A percentile compares a stretch with the other conserved stretches of the same genome.
Conservation (phyloP, 1,140 invertebrate genomes). For the Littorina saxatilis region DNA sequence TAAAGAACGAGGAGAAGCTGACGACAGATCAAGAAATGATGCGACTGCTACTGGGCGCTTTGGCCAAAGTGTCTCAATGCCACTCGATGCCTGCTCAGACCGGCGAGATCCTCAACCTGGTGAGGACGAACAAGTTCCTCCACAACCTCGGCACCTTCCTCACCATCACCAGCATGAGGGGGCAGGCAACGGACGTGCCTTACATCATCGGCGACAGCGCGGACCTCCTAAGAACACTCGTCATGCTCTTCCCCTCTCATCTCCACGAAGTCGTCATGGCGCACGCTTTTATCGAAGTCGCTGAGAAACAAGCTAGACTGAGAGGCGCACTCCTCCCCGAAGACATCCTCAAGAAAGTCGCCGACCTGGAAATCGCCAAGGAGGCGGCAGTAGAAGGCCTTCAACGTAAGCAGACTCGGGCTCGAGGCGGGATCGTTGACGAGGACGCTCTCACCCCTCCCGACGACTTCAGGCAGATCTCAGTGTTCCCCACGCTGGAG, state of each 20-base stretch:
- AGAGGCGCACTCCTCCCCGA: not conserved
- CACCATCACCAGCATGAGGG: not conserved
- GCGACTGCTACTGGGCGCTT: not conserved
- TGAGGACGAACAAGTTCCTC: constrained; percentile 3
- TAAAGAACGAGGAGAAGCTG: constrained; percentile 4
- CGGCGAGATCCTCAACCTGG: not conserved
- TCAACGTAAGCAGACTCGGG: not conserved
- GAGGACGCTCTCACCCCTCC: constrained; percentile 54
- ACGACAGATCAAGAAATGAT: not conserved
- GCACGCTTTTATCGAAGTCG: constrained; percentile 9
- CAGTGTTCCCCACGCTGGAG: constrained; percentile 62
- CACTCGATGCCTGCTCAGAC: constrained; percentile 24
- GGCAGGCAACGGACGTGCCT: not conserved
- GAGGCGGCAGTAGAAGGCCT: constrained; percentile 3
- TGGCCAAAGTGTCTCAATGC: constrained; percentile 18
- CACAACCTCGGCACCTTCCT: constrained; percentile 3
- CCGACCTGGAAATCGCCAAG: constrained; percentile 4
- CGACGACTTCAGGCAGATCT: constrained; percentile 68
- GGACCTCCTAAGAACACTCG: not conserved
- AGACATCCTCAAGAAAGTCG: not conserved
- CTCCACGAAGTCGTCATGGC: constrained; percentile 7
- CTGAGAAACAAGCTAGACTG: not conserved
- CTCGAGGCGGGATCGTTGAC: not conserved
- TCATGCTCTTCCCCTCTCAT: constrained; percentile 9
- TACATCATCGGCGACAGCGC: constrained; percentile 13